Evolutionary conservation across 2,888 invertebrate species (phyloP).

Genomic region (Leptopilina drosophilae): DNA sequence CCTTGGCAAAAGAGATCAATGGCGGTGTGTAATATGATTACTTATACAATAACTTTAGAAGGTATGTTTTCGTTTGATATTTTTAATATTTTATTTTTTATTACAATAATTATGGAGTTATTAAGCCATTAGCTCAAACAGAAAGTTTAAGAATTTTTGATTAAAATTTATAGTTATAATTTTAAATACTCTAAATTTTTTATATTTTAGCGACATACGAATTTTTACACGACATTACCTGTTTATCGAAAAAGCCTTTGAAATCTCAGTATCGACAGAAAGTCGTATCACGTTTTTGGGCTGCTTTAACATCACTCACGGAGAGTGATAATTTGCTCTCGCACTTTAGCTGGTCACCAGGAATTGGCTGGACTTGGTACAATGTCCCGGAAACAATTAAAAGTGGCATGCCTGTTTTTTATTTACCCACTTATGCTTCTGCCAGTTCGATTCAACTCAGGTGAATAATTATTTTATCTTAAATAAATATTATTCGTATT

Average conservation of each 20-base stretch:
- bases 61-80: slow-evolving; percentile 39
- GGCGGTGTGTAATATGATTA: slow-evolving; percentile 73
- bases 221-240: slow-evolving; percentile 86
- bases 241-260: slow-evolving; percentile 81
- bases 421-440: slow-evolving; percentile 76
- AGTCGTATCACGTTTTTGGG: slow-evolving; percentile 83
- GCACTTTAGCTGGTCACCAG: slow-evolving; percentile 85
- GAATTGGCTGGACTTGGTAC: slow-evolving; percentile 80
- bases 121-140: too few species aligned
- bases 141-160: too few species aligned
- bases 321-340: slow-evolving; percentile 83
- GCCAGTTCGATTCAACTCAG: slow-evolving; percentile 71
- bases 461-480: slow-evolving; percentile 58
- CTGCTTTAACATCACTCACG: slow-evolving; percentile 81
- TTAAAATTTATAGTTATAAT: too few species aligned
- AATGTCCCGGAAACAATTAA: slow-evolving; percentile 84
- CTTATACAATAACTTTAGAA: slow-evolving; percentile 77
- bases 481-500: background rate
- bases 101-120: too few species aligned
- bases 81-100: background rate
- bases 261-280: slow-evolving; percentile 83
- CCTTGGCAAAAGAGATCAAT: slow-evolving; percentile 80
- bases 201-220: slow-evolving; percentile 81
- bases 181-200: slow-evolving; percentile 16
- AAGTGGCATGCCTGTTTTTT: slow-evolving; percentile 85